Evolutionary conservation across 2,797 vertebrate species (phyloP).

Genomic region (Cyprinella venusta): DNA sequence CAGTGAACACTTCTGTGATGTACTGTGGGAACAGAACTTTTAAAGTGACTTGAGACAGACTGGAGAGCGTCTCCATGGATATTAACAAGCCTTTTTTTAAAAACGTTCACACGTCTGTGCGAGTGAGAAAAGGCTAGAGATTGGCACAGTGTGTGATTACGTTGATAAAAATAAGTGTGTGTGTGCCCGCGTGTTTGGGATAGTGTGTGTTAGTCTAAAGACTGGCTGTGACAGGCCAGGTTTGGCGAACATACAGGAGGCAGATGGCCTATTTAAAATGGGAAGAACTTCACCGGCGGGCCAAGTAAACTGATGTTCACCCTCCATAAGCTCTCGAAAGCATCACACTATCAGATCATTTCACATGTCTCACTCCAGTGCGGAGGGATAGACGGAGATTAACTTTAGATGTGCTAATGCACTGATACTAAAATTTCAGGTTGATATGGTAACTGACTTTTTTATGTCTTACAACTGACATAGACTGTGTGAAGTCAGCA

Average conservation of each 20-base stretch:
- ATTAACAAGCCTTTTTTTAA: conserved; percentile 37
- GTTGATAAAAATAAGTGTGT: conserved; percentile 32
- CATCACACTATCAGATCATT: conserved; percentile 12
- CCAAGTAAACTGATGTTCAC: conserved; percentile 39
- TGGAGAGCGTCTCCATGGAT: conserved; percentile 50
- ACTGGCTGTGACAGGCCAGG: conserved; percentile 59
- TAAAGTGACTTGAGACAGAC: conserved; percentile 29
- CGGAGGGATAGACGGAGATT: no score
- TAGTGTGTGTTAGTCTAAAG: conserved; percentile 37
- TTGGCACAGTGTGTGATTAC: conserved; percentile 29
- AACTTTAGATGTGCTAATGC: not conserved
- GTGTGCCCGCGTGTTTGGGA: conserved; percentile 34
- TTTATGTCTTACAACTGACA: not conserved
- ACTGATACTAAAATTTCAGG: not conserved
- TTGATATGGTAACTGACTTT: not conserved
- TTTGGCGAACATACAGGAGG: conserved; percentile 69
- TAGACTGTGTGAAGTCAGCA: no score
- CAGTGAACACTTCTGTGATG: conserved; percentile 15
- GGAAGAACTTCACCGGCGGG: conserved; percentile 47
- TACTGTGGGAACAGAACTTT: conserved; percentile 22
- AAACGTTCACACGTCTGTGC: conserved; percentile 43
- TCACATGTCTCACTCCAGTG: conserved; percentile 29
- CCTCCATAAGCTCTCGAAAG: conserved; percentile 31
- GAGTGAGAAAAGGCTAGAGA: conserved; percentile 48
- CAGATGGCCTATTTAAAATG: conserved; percentile 76